Base-by-base conservation (phyloP, 1,140 invertebrate species). In the Lutraria rhynchaena region DNA sequence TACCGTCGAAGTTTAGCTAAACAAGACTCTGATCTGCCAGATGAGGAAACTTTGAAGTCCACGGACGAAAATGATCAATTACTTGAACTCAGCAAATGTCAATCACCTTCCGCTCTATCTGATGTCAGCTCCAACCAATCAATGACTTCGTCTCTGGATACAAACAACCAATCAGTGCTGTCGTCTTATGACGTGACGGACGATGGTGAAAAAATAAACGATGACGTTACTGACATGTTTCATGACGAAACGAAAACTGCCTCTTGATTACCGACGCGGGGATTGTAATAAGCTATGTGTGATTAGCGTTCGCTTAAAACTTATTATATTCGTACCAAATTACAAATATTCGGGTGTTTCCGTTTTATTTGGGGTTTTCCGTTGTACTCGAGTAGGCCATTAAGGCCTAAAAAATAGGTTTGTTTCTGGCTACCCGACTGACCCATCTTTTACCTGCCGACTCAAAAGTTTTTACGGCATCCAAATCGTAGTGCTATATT, bases 1-100 rank as follows among this genome's bases (percentile, higher is more conserved):
- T 99, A 97, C 96, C 95, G 98, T 87, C 95, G 98, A 83, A 97
- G 98, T 95, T 95, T 97, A 92, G 94, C 97, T 88, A 97, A 97
- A 89, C 95, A 96, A 88, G 96, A 96, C 87, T 65, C 80, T 11
- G 95, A 88, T 29, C 82, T 81, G 33, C 55, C 86, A 19, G 77
- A 73, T 7, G 82, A 60, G 83, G 85, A 33, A 85, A 86, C 53
- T 51, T 41, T 33, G 84, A 85, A 67, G 87, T 86, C 63, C 49
- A 82, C 75, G 27, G 88, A 89, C 49, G 76, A 89, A 63, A 83
- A 84, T 11, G 84, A 85, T 17, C 77, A 71, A 11, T 31, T 67
- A 13, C 74, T 84, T 3, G 83, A 81, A 37, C 77, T 83, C 61
- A 85, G 84, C 69, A 78, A 87, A 84, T 83, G 76, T 49, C 74